Conservation (phyloP, 2,797 vertebrate species). For the Hydrophis major region DNA sequence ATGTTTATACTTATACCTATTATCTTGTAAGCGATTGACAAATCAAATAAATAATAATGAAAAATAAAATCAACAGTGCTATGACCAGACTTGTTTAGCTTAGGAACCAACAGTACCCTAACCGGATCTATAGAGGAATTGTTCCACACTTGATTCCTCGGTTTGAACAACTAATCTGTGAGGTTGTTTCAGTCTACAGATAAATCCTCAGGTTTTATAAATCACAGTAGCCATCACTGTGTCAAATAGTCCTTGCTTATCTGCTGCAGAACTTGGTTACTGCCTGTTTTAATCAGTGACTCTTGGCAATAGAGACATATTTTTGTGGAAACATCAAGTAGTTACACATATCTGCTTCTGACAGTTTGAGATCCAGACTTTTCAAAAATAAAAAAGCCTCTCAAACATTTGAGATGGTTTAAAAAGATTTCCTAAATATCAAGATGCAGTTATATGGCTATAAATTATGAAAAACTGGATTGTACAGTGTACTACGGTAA, state of each 20-base stretch:
- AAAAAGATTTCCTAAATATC: conserved; percentile 7
- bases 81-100: neutral
- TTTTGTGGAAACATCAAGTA: neutral
- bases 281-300: neutral
- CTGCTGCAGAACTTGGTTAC: neutral
- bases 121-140: neutral
- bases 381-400: neutral
- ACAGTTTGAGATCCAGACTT: neutral
- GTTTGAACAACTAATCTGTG: neutral
- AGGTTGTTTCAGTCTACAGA: neutral
- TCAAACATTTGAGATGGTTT: neutral
- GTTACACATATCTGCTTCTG: neutral
- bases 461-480: conserved; percentile 6
- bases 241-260: neutral
- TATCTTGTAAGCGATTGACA: too few relatives aligned
- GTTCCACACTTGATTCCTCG: neutral
- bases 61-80: neutral
- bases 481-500: neutral
- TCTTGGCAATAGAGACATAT: neutral
- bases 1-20: too few relatives aligned
- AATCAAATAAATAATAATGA: too few relatives aligned
- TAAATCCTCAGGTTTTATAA: neutral
- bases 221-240: neutral
- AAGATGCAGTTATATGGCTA: neutral
- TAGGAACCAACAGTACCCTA: neutral